A percentile compares a stretch with the other conserved stretches of the same genome.
Conservation (phyloP, 1,140 invertebrate genomes). For the Drosophila asahinai region DNA sequence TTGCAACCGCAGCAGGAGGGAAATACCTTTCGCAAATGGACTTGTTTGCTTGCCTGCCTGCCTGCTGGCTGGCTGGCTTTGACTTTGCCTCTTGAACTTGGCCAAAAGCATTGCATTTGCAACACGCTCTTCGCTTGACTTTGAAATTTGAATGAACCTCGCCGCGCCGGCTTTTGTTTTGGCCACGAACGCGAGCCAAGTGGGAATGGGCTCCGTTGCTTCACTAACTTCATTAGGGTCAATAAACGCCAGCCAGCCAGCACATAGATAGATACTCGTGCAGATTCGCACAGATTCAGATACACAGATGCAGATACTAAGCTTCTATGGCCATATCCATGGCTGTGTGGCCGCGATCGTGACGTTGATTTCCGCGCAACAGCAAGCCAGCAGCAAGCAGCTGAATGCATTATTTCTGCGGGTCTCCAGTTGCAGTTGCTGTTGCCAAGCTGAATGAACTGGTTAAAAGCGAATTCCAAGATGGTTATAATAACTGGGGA, state of each 20-base stretch:
- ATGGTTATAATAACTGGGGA: conserved; percentile 12
- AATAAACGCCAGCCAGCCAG: conserved; percentile 66
- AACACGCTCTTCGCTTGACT: conserved; percentile 56
- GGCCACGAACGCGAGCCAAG: conserved; percentile 27
- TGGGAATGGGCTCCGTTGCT: conserved; percentile 17
- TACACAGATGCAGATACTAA: conserved; percentile 11
- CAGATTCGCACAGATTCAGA: conserved; percentile 28
- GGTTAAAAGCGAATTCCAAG: conserved; percentile 13
- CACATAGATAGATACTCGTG: conserved; percentile 6
- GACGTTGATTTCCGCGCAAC: conserved; percentile 38
- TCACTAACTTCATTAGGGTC: conserved; percentile 73
- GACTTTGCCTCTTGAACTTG: conserved; percentile 72
- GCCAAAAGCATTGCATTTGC: conserved; percentile 59
- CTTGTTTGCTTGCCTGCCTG: conserved; percentile 6
- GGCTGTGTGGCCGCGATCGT: conserved; percentile 38
- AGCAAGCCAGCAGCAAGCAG: neutral
- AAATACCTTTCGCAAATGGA: conserved; percentile 20
- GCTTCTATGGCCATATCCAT: conserved; percentile 20
- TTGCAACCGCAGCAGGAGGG: conserved; percentile 47
- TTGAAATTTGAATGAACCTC: conserved; percentile 68
- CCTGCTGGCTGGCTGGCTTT: conserved; percentile 10
- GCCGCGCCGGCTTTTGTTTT: conserved; percentile 50
- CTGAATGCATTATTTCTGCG: conserved; percentile 3
- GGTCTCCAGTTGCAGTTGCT: conserved; percentile 9
- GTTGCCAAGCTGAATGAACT: conserved; percentile 25